Base-by-base conservation (phyloP, 2,888 invertebrate species). In the Tetropium fuscum region DNA sequence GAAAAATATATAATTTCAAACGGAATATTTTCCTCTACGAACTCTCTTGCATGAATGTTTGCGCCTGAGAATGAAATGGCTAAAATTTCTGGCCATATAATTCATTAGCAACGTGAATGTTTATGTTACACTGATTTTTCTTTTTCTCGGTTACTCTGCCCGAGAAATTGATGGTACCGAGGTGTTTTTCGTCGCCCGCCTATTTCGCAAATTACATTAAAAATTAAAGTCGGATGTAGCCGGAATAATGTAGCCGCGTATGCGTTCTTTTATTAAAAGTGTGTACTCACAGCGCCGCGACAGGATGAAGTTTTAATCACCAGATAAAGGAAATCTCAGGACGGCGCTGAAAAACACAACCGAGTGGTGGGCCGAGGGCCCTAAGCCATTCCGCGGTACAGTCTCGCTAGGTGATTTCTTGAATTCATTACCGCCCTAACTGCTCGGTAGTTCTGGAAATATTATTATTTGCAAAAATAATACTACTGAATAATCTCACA, bases 251-350 rank as follows among this genome's bases (percentile, higher is more conserved):
- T 72, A 71, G 71, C 70, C 69, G 63, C 74, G 74, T 75, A 73
- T 74, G 77, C 77, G 75, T 75, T 77, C 74, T 73, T 78, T 78
- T 79, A 79, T 79, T 79, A 79, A 79, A 78, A 79, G 77, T 79
- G 76, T 75, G 77, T 75, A 73, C 75, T 76, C 76, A 69, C 77
- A 75, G 76, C 75, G 74, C 75, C 74, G 76, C 79, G 81, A 80
- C 80, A 81, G 79, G 80, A 81, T 80, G 80, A 82, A 81, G 81
- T 81, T 82, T 82, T 82, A 82, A 82, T 82, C 82, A 81, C 79
- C 76, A 80, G 79, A 80, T 80, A 80, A 80, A 80, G 79, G 78
- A 80, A 80, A 81, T 80, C 80, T 81, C 79, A 76, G 79, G 78
- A 78, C 78, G 78, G 72, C 78, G 75, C 76, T 76, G 78, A 76